Evolutionary conservation across 1,140 invertebrate species (phyloP).

Genomic region (Pogonus chalceus): DNA sequence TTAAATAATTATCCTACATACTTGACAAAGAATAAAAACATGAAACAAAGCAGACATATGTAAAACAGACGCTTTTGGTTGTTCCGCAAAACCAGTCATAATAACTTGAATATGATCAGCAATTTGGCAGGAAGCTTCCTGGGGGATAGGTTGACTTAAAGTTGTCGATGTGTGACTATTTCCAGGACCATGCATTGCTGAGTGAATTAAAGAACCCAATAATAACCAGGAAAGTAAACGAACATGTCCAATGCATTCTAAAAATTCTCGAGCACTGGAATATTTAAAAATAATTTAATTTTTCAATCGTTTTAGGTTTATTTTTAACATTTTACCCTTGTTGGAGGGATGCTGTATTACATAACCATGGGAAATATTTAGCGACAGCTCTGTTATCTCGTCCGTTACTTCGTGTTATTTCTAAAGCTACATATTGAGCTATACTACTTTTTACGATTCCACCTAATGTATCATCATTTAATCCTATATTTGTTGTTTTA

Average conservation of each 20-base stretch:
- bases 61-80: slow-evolving; percentile 77
- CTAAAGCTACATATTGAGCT: slow-evolving; percentile 88
- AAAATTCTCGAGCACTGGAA: slow-evolving; percentile 80
- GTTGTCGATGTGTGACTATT: slow-evolving; percentile 32
- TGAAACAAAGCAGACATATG: slow-evolving; percentile 88
- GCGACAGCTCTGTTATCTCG: slow-evolving; percentile 75
- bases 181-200: slow-evolving; percentile 47
- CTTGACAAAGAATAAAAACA: slow-evolving; percentile 72
- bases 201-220: slow-evolving; percentile 85
- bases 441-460: slow-evolving; percentile 91
- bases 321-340: slow-evolving; percentile 55
- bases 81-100: slow-evolving; percentile 92
- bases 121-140: slow-evolving; percentile 91
- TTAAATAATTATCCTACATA: slow-evolving; percentile 22
- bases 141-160: slow-evolving; percentile 79
- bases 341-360: slow-evolving; percentile 71
- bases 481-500: slow-evolving; percentile 63
- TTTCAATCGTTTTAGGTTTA: neutral
- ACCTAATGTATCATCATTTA: slow-evolving; percentile 92
- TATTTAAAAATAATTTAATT: slow-evolving; percentile 13
- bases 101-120: slow-evolving; percentile 94
- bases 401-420: slow-evolving; percentile 79
- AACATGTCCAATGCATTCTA: slow-evolving; percentile 91
- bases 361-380: slow-evolving; percentile 86
- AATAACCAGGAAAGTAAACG: slow-evolving; percentile 91